Percentiles rank a stretch among this genome's conserved stretches.
Evolutionary conservation across 2,888 invertebrate species (phyloP).

Genomic region (Troides aeacus): DNA sequence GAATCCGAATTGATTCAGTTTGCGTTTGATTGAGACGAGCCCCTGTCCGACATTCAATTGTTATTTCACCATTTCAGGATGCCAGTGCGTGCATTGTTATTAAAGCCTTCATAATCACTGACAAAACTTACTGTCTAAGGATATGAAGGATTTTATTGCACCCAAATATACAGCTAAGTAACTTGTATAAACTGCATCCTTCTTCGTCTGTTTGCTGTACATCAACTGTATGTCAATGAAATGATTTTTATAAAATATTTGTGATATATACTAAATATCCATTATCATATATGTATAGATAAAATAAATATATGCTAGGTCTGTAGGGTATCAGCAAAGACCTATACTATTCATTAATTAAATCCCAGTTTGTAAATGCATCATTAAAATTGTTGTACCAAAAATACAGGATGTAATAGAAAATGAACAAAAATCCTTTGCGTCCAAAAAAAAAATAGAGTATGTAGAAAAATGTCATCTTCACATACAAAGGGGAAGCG

Average conservation of each 20-base stretch:
- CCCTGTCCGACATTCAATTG: constrained; percentile 1
- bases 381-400: too few species aligned
- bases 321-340: too few species aligned
- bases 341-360: too few species aligned
- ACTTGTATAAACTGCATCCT: too few species aligned
- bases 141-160: not conserved
- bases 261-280: too few species aligned
- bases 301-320: too few species aligned
- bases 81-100: not conserved
- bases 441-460: not conserved
- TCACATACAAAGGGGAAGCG: constrained; percentile 6
- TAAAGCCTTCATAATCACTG: not conserved
- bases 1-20: constrained; percentile 23
- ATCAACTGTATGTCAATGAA: too few species aligned
- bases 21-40: constrained; percentile 34
- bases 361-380: too few species aligned
- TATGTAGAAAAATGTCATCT: constrained; percentile 6
- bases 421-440: not conserved
- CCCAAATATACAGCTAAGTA: not conserved
- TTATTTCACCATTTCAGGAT: constrained; percentile 13
- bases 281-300: too few species aligned
- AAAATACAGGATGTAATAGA: too few species aligned
- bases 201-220: not conserved
- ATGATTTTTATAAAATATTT: too few species aligned
- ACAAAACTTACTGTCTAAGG: not conserved